phyloP scores from a whole-genome alignment of 2,113 vertebrate species.

The Noturus placidus region DNA sequence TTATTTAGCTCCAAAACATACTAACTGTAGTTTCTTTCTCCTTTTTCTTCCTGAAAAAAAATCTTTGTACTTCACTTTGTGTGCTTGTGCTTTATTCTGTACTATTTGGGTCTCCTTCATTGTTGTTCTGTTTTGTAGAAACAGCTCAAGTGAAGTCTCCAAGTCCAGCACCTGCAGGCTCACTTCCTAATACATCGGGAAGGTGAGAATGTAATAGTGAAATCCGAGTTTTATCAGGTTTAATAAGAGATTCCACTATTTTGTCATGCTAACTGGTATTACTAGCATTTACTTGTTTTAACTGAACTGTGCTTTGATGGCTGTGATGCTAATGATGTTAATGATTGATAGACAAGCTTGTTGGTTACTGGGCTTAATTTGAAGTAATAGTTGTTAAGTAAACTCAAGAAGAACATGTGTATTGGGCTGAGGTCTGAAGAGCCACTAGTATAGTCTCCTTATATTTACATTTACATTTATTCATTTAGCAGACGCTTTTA shows the following conservation, averaged over 20 bases:
- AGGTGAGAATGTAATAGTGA: slow-evolving; percentile 73
- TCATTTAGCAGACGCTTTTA: too few relatives aligned
- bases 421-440: not conserved
- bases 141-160: slow-evolving; percentile 74
- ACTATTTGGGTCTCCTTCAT: not conserved
- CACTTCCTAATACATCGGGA: slow-evolving; percentile 75
- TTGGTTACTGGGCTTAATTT: not conserved
- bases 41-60: not conserved
- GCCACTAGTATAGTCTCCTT: not conserved
- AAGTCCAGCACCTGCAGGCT: slow-evolving; percentile 70
- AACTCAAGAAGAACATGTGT: too few relatives aligned
- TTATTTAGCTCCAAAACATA: not conserved
- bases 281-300: not conserved
- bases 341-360: not conserved
- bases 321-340: not conserved
- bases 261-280: not conserved
- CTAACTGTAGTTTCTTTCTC: not conserved
- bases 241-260: not conserved
- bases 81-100: not conserved
- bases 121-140: slow-evolving; percentile 63
- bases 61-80: not conserved
- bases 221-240: not conserved
- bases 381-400: not conserved
- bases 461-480: too few relatives aligned
- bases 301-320: not conserved